These are phyloP conservation scores for Manis crassicaudata DNA, from an alignment of 2,797 vertebrate genomes.

Conservation along the genomic window DNA sequence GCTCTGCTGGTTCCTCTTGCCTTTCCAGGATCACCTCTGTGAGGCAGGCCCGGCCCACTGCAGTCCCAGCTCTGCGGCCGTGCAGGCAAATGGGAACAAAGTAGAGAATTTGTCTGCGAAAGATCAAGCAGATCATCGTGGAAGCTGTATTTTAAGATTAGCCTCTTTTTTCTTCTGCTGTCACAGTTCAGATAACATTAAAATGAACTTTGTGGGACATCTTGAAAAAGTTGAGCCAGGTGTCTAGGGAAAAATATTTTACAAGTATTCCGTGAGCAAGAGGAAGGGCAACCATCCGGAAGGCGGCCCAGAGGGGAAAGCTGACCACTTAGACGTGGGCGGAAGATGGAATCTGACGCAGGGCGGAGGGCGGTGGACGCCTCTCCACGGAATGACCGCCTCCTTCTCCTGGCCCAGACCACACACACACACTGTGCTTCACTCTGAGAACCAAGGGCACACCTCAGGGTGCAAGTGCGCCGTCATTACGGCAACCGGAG, in stretches of 20 bases:
- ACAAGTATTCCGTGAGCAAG: background rate
- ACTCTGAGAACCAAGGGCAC: too few relatives aligned
- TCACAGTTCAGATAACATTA: background rate
- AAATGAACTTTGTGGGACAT: background rate
- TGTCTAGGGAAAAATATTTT: background rate
- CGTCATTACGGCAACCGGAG: background rate
- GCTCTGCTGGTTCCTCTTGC: fast-evolving
- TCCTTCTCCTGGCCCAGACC: background rate
- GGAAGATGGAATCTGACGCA: fast-evolving
- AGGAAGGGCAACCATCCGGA: background rate
- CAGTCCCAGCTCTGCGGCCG: background rate
- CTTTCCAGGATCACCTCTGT: fast-evolving
- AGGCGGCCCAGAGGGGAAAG: background rate
- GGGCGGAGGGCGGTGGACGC: fast-evolving
- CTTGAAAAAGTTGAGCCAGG: background rate
- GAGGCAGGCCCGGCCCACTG: fast-evolving
- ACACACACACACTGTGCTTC: background rate
- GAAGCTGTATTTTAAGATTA: background rate
- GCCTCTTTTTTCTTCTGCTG: background rate
- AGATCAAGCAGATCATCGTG: fast-evolving
- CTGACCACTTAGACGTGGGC: background rate
- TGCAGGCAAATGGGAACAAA: fast-evolving
- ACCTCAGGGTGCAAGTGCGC: background rate
- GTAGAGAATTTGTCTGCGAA: background rate
- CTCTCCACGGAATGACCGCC: background rate